A percentile compares a stretch with the other conserved stretches of the same genome.
These are phyloP conservation scores for Semaprochilodus insignis DNA, from an alignment of 2,797 vertebrate genomes.

Conservation along the genomic window DNA sequence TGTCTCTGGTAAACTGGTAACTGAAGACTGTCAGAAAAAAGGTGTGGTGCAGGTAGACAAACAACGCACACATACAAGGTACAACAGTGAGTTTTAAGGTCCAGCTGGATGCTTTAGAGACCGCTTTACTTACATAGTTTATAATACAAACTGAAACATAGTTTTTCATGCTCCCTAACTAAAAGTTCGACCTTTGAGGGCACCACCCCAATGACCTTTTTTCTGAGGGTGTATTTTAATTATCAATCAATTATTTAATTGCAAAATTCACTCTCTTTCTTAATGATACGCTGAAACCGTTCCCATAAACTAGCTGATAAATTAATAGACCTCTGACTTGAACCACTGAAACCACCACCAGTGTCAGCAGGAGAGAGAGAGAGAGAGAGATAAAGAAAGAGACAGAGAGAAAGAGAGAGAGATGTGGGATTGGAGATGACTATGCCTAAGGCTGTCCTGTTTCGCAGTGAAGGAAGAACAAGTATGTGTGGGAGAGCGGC, in stretches of 20 bases:
- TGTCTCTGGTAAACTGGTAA: too few species aligned
- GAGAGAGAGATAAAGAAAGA: conserved; percentile 38
- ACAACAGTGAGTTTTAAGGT: too few species aligned
- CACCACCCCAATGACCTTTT: not conserved
- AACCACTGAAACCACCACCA: not conserved
- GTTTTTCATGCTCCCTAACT: too few species aligned
- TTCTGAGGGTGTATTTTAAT: not conserved
- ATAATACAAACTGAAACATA: too few species aligned
- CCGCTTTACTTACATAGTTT: too few species aligned
- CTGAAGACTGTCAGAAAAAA: too few species aligned
- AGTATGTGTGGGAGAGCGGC: conserved; percentile 36
- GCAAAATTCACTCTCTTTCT: conserved; percentile 10
- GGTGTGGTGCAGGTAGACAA: too few species aligned
- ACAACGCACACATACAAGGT: too few species aligned
- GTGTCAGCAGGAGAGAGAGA: conserved; percentile 12
- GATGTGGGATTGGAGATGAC: conserved; percentile 37
- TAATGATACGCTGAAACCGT: not conserved
- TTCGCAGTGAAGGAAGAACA: conserved; percentile 46
- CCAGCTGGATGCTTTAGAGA: too few species aligned
- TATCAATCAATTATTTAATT: not conserved
- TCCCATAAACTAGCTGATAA: conserved; percentile 13
- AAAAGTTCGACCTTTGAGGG: too few species aligned
- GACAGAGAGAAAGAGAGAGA: conserved; percentile 33
- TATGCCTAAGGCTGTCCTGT: conserved; percentile 40
- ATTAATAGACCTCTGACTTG: conserved; percentile 39